Conservation (phyloP, 1,140 invertebrate species). For the Gryllus bimaculatus region DNA sequence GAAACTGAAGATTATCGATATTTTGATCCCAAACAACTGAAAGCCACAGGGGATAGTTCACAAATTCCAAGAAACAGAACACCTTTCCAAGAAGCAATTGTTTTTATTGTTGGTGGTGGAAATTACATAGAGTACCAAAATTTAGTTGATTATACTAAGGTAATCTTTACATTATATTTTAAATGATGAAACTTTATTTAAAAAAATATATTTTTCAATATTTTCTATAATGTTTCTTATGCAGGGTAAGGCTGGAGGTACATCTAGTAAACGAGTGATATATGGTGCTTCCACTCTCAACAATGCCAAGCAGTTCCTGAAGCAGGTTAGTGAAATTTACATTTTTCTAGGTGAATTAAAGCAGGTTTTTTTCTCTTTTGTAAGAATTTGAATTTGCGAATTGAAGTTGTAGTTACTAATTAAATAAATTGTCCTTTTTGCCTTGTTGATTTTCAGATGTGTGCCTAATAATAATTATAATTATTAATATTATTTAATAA, state of each 20-base stretch:
- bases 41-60: slow-evolving; percentile 43
- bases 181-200: neutral
- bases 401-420: too few species aligned
- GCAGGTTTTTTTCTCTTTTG: neutral
- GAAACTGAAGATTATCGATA: slow-evolving; percentile 83
- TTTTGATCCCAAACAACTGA: slow-evolving; percentile 84
- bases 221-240: neutral
- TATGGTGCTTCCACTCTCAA: slow-evolving; percentile 91
- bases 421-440: too few species aligned
- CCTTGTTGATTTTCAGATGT: too few species aligned
- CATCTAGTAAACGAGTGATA: slow-evolving; percentile 67
- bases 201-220: slow-evolving; percentile 11
- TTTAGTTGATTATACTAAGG: slow-evolving; percentile 88
- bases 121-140: slow-evolving; percentile 99
- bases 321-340: slow-evolving; percentile 53
- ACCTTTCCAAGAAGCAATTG: slow-evolving; percentile 80
- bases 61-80: slow-evolving; percentile 48
- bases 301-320: slow-evolving; percentile 86
- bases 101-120: slow-evolving; percentile 95
- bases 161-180: slow-evolving; percentile 28
- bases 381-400: too few species aligned
- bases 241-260: slow-evolving; percentile 55
- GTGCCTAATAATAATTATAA: too few species aligned
- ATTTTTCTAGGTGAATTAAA: neutral
- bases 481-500: too few species aligned